Percentiles rank a stretch among this genome's conserved stretches.
phyloP scores from a whole-genome alignment of 2,888 invertebrate genomes.

The Cerceris rybyensis region DNA sequence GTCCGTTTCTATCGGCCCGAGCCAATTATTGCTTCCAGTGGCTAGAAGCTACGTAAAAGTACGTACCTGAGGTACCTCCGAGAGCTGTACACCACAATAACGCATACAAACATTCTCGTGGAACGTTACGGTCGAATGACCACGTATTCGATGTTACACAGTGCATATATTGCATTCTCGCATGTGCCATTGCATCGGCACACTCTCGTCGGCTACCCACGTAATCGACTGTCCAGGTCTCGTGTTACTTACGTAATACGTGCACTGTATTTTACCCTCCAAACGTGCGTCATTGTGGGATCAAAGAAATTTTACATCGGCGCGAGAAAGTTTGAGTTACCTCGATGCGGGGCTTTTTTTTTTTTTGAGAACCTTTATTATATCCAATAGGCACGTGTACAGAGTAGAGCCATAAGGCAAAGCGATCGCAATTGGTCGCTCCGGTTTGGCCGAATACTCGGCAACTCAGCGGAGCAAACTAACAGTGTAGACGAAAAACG shows the following conservation, averaged over 20 bases:
- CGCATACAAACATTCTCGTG: slow-evolving; percentile 33
- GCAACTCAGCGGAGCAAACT: no score
- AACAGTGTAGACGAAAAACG: no score
- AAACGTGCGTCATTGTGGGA: slow-evolving; percentile 22
- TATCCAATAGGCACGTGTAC: no score
- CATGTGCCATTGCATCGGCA: slow-evolving; percentile 66
- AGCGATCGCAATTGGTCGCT: no score
- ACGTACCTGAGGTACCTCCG: slow-evolving; percentile 28
- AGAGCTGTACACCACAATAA: slow-evolving; percentile 1
- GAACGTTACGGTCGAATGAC: slow-evolving; percentile 49
- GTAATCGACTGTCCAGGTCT: slow-evolving; percentile 68
- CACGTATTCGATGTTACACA: slow-evolving; percentile 44
- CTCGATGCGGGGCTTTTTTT: background rate
- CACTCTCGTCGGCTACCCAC: slow-evolving; percentile 65
- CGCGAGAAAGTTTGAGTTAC: background rate
- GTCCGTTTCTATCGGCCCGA: slow-evolving; percentile 11
- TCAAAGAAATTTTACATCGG: background rate
- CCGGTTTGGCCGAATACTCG: no score
- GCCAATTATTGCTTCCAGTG: slow-evolving; percentile 38
- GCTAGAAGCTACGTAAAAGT: slow-evolving; percentile 25
- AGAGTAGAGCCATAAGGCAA: no score
- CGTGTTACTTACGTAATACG: slow-evolving; percentile 69
- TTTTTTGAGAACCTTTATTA: no score
- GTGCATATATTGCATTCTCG: slow-evolving; percentile 45
- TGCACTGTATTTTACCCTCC: slow-evolving; percentile 23